Conservation (phyloP, 2,888 invertebrate genomes). For the Crepidodera aurea region DNA sequence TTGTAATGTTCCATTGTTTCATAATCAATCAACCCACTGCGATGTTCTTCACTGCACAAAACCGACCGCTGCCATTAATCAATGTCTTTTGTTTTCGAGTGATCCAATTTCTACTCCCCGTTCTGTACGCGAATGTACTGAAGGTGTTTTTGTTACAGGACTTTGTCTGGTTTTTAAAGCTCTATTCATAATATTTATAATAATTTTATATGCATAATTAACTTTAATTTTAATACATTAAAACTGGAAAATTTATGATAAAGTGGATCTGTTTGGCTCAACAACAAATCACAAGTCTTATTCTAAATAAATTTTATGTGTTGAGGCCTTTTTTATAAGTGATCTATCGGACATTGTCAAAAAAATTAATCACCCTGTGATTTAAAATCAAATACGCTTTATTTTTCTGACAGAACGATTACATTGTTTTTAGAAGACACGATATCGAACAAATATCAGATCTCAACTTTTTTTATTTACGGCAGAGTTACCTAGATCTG, state of each 20-base stretch:
- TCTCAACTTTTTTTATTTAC: not conserved
- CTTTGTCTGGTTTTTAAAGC: not conserved
- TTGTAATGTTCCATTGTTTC: conserved; percentile 33
- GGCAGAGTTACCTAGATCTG: not conserved
- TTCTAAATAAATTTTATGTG: no score
- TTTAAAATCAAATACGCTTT: no score
- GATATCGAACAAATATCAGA: not conserved
- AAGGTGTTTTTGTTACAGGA: conserved; percentile 23
- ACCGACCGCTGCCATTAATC: conserved; percentile 31
- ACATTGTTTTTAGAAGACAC: not conserved
- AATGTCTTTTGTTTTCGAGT: conserved; percentile 29
- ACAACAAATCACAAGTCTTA: no score
- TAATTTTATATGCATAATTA: not conserved
- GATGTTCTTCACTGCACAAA: conserved; percentile 30
- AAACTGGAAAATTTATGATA: no score
- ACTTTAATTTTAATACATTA: not conserved
- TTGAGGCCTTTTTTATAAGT: no score
- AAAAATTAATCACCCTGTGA: no score
- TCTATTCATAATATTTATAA: not conserved
- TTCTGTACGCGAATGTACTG: conserved; percentile 17
- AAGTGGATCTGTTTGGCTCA: no score
- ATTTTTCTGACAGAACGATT: no score
- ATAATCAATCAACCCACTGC: conserved; percentile 33
- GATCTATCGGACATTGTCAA: no score
- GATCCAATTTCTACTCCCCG: conserved; percentile 29